Conservation (phyloP, 2,888 invertebrate species). For the Cephus runcator region DNA sequence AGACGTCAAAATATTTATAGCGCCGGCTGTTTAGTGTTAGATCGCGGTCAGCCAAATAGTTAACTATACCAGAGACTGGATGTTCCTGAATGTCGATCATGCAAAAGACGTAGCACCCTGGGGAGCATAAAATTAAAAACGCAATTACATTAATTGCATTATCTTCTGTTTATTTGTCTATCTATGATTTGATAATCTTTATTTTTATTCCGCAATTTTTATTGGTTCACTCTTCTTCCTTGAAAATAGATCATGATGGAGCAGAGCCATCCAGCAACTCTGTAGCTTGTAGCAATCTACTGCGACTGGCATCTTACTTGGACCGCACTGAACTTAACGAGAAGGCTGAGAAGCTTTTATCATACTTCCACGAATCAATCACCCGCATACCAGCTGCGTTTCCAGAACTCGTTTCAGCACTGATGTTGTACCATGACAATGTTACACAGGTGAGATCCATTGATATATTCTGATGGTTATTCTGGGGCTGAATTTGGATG, state of each 20-base stretch:
- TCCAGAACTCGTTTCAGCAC: conserved; percentile 81
- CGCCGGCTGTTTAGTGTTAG: conserved; percentile 29
- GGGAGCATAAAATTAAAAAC: not conserved
- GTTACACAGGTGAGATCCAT: conserved; percentile 75
- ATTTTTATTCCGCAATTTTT: not conserved
- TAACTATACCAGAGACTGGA: not conserved
- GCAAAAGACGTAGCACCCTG: not conserved
- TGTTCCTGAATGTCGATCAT: not conserved
- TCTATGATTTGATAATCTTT: too few species aligned
- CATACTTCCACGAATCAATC: conserved; percentile 73
- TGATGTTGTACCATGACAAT: conserved; percentile 76
- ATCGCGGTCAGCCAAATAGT: conserved; percentile 14
- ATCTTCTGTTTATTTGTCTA: conserved; percentile 5
- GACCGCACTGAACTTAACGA: conserved; percentile 68
- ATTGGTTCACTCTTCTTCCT: conserved; percentile 16
- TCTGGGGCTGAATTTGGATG: not conserved
- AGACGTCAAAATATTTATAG: conserved; percentile 37
- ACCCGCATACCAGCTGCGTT: conserved; percentile 75
- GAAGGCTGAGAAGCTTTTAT: conserved; percentile 72
- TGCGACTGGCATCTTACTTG: conserved; percentile 78
- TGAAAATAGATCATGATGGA: conserved; percentile 84
- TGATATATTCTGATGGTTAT: not conserved
- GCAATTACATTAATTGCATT: conserved; percentile 8
- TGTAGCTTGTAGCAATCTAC: conserved; percentile 83
- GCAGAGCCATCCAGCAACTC: conserved; percentile 96